Evolutionary conservation across 2,797 vertebrate genomes (phyloP).

Genomic region (Darevskia nairensis): DNA sequence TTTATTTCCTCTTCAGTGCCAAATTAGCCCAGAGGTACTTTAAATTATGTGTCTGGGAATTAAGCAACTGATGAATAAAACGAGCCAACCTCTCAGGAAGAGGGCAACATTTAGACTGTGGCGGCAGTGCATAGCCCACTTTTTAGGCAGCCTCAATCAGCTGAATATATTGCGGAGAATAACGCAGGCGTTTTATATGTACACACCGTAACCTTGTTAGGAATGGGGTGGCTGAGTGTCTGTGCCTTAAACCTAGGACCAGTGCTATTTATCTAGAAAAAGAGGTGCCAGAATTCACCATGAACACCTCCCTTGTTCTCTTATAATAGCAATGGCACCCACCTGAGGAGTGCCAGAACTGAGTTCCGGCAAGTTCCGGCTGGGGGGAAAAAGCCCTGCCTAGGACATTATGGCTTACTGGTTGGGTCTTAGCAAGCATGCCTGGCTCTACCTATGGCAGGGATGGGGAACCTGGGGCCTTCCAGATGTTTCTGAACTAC

Average conservation of each 20-base stretch:
- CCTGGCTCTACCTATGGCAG: not conserved
- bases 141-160: not conserved
- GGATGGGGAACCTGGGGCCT: too few relatives aligned
- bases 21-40: conserved; percentile 46
- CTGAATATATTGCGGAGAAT: not conserved
- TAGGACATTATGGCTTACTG: not conserved
- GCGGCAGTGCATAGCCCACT: conserved; percentile 13
- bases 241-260: too few relatives aligned
- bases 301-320: too few relatives aligned
- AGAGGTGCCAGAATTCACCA: too few relatives aligned
- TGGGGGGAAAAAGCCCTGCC: not conserved
- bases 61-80: conserved; percentile 62
- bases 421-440: not conserved
- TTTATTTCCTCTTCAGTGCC: conserved; percentile 46
- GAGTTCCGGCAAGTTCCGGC: too few relatives aligned
- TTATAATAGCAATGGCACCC: too few relatives aligned
- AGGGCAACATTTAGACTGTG: conserved; percentile 43
- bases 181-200: not conserved
- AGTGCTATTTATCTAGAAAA: too few relatives aligned
- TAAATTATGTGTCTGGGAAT: conserved; percentile 49
- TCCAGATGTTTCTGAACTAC: too few relatives aligned
- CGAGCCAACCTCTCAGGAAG: conserved; percentile 24
- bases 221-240: too few relatives aligned
- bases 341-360: too few relatives aligned
- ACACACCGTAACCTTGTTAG: not conserved